These are phyloP conservation scores for Oryzias celebensis DNA, from an alignment of 2,113 vertebrate species.

Conservation along the genomic window DNA sequence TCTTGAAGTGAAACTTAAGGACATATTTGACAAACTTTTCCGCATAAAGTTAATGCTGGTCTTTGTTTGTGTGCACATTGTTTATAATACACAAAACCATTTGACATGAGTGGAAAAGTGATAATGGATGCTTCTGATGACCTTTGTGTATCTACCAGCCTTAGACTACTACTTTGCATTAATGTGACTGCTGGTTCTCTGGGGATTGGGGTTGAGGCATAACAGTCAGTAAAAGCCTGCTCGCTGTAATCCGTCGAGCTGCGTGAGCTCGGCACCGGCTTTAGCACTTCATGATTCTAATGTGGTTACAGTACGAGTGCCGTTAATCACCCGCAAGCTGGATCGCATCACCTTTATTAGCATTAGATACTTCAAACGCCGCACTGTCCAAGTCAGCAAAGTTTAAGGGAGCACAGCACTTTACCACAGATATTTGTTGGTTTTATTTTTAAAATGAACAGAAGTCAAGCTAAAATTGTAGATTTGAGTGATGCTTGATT, in stretches of 20 bases:
- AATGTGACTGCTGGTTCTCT: neutral
- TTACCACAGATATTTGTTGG: no score
- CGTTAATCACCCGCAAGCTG: constrained; percentile 56
- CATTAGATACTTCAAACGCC: constrained; percentile 52
- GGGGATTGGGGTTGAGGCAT: constrained; percentile 13
- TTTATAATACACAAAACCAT: no score
- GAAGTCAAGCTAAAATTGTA: no score
- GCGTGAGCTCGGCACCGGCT: constrained; percentile 26
- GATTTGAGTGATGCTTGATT: no score
- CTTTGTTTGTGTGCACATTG: no score
- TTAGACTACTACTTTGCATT: neutral
- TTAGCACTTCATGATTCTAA: constrained; percentile 45
- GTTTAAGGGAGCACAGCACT: constrained; percentile 9
- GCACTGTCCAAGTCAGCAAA: constrained; percentile 48
- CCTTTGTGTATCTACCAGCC: no score
- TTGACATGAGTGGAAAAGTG: no score
- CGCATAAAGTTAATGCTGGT: no score
- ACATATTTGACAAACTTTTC: no score
- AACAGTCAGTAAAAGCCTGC: constrained; percentile 38
- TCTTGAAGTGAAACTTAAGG: neutral
- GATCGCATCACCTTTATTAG: constrained; percentile 56
- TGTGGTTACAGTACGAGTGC: constrained; percentile 34
- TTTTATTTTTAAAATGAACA: no score
- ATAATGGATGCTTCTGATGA: no score
- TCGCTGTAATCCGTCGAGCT: constrained; percentile 48